Percentiles rank a stretch among this genome's conserved stretches.
These are phyloP conservation scores for Lithobius niger DNA, from an alignment of 1,140 invertebrate genomes.

Conservation along the genomic window DNA sequence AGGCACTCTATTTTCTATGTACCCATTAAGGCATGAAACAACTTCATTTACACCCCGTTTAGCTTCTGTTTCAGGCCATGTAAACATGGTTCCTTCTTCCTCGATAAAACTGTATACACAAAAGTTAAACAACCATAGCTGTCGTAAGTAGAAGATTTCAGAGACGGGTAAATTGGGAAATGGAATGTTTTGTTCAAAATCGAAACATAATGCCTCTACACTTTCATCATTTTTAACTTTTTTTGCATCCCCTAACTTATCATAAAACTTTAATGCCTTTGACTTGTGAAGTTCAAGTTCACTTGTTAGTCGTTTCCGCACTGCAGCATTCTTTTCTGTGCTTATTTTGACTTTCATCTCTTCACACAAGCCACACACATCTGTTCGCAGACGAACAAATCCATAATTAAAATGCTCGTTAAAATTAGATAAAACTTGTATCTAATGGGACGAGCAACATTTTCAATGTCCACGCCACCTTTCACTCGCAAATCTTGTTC, in stretches of 20 bases:
- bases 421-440: too few species aligned
- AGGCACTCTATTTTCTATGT: background rate
- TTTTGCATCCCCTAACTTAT: background rate
- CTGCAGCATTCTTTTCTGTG: background rate
- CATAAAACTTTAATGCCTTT: background rate
- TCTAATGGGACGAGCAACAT: too few species aligned
- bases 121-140: background rate
- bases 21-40: background rate
- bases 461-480: too few species aligned
- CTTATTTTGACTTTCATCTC: background rate
- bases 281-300: background rate
- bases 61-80: background rate
- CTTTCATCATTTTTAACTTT: background rate
- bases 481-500: too few species aligned
- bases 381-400: background rate
- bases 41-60: background rate
- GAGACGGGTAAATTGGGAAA: background rate
- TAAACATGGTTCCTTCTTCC: background rate
- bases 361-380: background rate
- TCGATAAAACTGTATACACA: background rate
- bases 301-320: background rate
- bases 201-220: background rate
- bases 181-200: conserved; percentile 1
- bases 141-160: background rate
- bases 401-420: background rate